A percentile compares a stretch with the other conserved stretches of the same genome.
phyloP scores from a whole-genome alignment of 1,140 invertebrate species.

The Muscidifurax raptorellus region DNA sequence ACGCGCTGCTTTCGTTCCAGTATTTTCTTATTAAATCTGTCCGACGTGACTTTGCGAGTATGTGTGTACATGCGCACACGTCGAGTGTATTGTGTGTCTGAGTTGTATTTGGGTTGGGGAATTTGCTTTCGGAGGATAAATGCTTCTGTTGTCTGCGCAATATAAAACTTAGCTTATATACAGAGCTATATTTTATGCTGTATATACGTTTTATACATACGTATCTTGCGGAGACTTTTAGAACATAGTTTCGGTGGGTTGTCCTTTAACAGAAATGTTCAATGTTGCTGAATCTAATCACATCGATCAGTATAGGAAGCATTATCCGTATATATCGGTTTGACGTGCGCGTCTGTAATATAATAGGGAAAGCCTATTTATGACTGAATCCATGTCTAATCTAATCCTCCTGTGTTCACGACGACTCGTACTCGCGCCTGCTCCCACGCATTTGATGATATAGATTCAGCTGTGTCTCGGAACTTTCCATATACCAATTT shows the following conservation, averaged over 20 bases:
- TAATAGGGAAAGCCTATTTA: constrained; percentile 34
- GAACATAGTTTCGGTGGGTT: too few relatives aligned
- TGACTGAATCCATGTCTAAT: constrained; percentile 27
- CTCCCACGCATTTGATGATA: constrained; percentile 7
- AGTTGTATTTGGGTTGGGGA: constrained; percentile 19
- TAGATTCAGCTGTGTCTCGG: constrained; percentile 12
- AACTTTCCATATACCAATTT: background rate
- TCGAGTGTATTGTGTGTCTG: background rate
- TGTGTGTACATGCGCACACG: too few relatives aligned
- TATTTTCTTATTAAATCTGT: constrained; percentile 49
- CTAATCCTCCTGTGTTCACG: constrained; percentile 9
- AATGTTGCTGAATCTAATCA: too few relatives aligned
- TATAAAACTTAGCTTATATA: background rate
- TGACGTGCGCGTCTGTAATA: too few relatives aligned
- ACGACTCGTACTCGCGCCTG: background rate
- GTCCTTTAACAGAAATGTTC: too few relatives aligned
- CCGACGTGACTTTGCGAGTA: constrained; percentile 2
- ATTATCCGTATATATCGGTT: too few relatives aligned
- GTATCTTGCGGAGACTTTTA: too few relatives aligned
- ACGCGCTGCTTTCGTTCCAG: constrained; percentile 3
- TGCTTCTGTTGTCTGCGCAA: background rate
- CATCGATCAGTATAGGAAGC: too few relatives aligned
- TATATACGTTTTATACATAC: too few relatives aligned
- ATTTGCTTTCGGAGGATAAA: constrained; percentile 40
- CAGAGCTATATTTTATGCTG: background rate